Evolutionary conservation across 2,113 vertebrate genomes (phyloP).

Genomic region (Nothoprocta pentlandii): DNA sequence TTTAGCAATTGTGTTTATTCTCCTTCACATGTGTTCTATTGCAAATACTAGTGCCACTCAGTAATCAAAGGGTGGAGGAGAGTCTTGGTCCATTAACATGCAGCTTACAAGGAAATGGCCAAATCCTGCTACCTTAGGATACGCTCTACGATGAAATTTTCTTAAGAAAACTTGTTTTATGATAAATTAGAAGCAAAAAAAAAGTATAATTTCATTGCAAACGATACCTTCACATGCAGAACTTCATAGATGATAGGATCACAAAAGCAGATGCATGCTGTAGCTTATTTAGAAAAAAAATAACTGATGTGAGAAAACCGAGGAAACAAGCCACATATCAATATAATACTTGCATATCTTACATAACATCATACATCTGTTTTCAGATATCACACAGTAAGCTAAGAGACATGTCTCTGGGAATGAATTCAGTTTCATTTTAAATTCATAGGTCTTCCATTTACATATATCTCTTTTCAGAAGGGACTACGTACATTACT

Average conservation of each 20-base stretch:
- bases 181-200: neutral
- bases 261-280: neutral
- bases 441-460: neutral
- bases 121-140: neutral
- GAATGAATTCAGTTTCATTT: neutral
- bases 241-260: neutral
- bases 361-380: neutral
- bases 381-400: neutral
- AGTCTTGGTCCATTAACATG: constrained; percentile 8
- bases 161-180: neutral
- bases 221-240: neutral
- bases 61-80: neutral
- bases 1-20: constrained; percentile 29
- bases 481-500: neutral
- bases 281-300: neutral
- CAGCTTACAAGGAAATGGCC: constrained; percentile 19
- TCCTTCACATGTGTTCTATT: constrained; percentile 33
- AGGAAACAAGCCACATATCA: neutral
- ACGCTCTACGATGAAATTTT: neutral
- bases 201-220: neutral
- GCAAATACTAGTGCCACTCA: constrained; percentile 9
- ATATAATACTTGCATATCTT: neutral
- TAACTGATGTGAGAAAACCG: neutral
- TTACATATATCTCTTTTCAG: neutral
- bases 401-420: neutral